Percentiles rank a stretch among this genome's conserved stretches.
Conservation (phyloP, 2,888 invertebrate species). For the Steinernema hermaphroditum region DNA sequence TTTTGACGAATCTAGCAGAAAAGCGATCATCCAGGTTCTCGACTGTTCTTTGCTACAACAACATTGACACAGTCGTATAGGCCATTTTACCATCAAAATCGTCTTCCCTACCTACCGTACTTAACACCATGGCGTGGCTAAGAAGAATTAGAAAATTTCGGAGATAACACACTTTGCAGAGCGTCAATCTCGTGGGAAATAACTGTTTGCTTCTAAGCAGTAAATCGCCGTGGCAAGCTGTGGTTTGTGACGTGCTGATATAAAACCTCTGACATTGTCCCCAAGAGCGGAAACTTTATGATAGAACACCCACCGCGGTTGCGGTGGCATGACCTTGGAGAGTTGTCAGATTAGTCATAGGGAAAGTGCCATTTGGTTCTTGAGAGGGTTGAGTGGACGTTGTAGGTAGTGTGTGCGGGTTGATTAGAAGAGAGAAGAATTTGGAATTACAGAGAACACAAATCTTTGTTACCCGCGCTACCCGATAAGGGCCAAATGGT, state of each 20-base stretch:
- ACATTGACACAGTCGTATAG: no score
- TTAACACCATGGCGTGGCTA: no score
- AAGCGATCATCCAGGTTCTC: no score
- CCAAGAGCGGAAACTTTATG: neutral
- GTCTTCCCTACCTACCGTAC: no score
- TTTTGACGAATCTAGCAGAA: no score
- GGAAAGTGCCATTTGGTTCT: no score
- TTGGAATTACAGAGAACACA: neutral
- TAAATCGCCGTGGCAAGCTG: neutral
- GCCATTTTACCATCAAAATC: no score
- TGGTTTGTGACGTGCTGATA: neutral
- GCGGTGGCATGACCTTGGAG: neutral
- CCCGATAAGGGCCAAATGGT: neutral
- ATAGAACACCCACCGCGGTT: neutral
- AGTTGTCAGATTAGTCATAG: no score
- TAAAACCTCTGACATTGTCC: neutral
- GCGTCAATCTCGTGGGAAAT: slow-evolving; percentile 5
- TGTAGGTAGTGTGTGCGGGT: no score
- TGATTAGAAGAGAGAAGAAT: no score
- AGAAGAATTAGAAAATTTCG: neutral
- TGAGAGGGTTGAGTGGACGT: no score
- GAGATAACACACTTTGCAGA: slow-evolving; percentile 11
- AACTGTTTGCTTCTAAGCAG: neutral
- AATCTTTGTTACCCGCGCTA: neutral
- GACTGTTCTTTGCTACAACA: no score